Percentiles rank a stretch among this genome's conserved stretches.
phyloP scores from a whole-genome alignment of 2,888 invertebrate genomes.

The Drosophila putrida region DNA sequence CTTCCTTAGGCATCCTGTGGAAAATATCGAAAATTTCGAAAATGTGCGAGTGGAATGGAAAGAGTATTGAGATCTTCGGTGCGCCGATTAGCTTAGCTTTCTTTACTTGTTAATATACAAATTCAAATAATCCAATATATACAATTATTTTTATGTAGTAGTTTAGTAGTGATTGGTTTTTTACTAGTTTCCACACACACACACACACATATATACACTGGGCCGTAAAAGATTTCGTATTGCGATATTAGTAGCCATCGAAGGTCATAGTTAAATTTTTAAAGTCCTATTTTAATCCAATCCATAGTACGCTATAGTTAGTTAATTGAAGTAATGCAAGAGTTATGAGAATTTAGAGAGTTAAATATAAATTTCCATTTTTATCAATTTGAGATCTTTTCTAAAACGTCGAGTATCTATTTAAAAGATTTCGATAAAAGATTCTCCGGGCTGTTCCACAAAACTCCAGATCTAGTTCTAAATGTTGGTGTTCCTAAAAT shows the following conservation, averaged over 20 bases:
- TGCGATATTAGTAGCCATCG: slow-evolving; percentile 35
- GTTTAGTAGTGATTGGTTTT: slow-evolving; percentile 37
- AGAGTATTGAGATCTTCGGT: slow-evolving; percentile 48
- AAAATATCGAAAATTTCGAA: background rate
- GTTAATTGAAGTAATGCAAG: slow-evolving; percentile 5
- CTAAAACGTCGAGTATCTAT: background rate
- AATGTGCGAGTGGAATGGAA: slow-evolving; percentile 33
- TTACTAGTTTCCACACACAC: slow-evolving; percentile 30
- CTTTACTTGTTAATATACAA: slow-evolving; percentile 54
- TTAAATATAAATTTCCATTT: background rate
- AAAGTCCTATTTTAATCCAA: slow-evolving; percentile 22
- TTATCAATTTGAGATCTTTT: background rate
- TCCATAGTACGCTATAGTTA: slow-evolving; percentile 10
- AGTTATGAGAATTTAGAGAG: background rate
- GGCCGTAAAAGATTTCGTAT: slow-evolving; percentile 14
- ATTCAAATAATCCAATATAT: slow-evolving; percentile 31
- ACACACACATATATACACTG: slow-evolving; percentile 3
- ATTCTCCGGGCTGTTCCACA: too few relatives aligned
- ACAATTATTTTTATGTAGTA: slow-evolving; percentile 20
- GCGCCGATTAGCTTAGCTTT: slow-evolving; percentile 55
- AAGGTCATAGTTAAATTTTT: slow-evolving; percentile 68
- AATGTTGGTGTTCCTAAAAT: too few relatives aligned
- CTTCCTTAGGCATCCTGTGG: background rate
- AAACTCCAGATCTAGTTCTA: too few relatives aligned
- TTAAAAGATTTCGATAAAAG: too few relatives aligned